These are phyloP conservation scores for Rhinogobio ventralis DNA, from an alignment of 2,797 vertebrate species.

Conservation along the genomic window DNA sequence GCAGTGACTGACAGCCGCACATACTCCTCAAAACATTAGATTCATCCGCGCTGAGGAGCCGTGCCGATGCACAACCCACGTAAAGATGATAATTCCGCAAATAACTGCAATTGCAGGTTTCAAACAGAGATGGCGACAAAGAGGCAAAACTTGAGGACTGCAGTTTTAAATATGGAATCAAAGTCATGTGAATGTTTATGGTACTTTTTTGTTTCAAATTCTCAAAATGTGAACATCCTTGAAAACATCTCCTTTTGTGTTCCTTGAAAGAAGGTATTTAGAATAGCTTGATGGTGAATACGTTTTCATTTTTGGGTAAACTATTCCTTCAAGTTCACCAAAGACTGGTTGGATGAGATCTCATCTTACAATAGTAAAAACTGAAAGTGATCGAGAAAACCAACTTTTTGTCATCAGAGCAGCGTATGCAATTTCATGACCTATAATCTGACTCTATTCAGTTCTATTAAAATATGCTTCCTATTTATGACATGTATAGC, in stretches of 20 bases:
- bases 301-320: neutral
- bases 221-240: neutral
- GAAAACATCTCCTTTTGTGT: neutral
- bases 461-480: neutral
- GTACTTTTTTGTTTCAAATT: neutral
- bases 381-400: neutral
- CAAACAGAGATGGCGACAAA: no score
- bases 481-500: constrained; percentile 9
- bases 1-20: no score
- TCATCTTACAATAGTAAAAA: neutral
- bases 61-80: no score
- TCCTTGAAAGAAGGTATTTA: neutral
- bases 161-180: neutral
- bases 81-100: no score
- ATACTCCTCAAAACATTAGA: no score
- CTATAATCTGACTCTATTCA: neutral
- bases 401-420: neutral
- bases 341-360: neutral
- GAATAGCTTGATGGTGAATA: neutral
- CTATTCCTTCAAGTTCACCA: neutral
- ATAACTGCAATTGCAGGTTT: no score
- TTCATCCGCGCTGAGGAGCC: no score
- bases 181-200: neutral
- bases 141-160: no score
- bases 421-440: neutral